A percentile compares a stretch with the other conserved stretches of the same genome.
Evolutionary conservation across 2,113 vertebrate species (phyloP).

Genomic region (Oophaga pumilio): DNA sequence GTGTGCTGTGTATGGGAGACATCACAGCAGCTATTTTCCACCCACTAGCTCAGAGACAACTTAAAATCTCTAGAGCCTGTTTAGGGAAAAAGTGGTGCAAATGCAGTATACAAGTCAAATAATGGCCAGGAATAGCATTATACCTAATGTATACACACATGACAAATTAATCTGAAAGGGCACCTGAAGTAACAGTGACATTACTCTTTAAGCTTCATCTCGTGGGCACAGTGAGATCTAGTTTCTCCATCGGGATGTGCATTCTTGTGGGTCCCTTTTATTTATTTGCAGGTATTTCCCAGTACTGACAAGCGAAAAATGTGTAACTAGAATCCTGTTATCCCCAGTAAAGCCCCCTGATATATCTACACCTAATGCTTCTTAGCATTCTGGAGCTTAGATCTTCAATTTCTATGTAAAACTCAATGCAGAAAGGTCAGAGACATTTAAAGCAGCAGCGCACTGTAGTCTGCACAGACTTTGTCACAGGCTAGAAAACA

Average conservation of each 20-base stretch:
- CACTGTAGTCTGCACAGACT: constrained; percentile 65
- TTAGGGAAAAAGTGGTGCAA: too few species aligned
- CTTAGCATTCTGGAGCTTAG: constrained; percentile 63
- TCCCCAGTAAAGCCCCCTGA: constrained; percentile 61
- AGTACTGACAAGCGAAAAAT: constrained; percentile 43
- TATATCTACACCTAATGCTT: constrained; percentile 61
- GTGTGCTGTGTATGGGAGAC: too few species aligned
- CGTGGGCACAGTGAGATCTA: neutral
- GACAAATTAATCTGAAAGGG: too few species aligned
- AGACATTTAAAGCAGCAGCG: constrained; percentile 67
- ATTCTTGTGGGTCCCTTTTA: neutral
- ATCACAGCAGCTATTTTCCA: too few species aligned
- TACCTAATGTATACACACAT: too few species aligned
- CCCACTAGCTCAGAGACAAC: too few species aligned
- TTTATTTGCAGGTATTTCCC: neutral
- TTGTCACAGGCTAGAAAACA: constrained; percentile 68
- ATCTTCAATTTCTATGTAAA: constrained; percentile 73
- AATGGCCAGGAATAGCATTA: too few species aligned
- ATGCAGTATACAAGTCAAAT: too few species aligned
- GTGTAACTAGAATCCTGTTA: constrained; percentile 63
- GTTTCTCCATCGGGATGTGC: neutral
- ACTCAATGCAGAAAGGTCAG: constrained; percentile 67
- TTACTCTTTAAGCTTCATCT: too few species aligned
- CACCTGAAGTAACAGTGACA: too few species aligned
- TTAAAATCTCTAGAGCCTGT: too few species aligned